A percentile compares a stretch with the other conserved stretches of the same genome.
phyloP scores from a whole-genome alignment of 1,140 invertebrate species.

The Bombus cullumanus region DNA sequence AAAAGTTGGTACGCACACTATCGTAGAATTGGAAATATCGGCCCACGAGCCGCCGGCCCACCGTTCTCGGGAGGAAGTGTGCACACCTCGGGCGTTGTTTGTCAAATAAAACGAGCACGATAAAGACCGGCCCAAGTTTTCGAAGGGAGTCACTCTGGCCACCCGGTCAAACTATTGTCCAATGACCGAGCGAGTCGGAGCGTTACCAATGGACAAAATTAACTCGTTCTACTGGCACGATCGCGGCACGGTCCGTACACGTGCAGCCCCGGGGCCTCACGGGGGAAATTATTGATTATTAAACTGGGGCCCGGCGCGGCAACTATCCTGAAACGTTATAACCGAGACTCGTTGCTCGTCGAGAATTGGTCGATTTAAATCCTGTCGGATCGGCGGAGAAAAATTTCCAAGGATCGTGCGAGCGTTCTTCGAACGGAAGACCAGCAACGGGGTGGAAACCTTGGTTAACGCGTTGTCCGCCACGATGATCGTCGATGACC shows the following conservation, averaged over 20 bases:
- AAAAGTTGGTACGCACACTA: too few species aligned
- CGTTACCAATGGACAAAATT: constrained; percentile 51
- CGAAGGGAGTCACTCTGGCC: constrained; percentile 9
- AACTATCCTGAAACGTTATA: constrained; percentile 17
- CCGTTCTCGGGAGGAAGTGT: constrained; percentile 56
- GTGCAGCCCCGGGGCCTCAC: constrained; percentile 72
- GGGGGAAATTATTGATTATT: constrained; percentile 80
- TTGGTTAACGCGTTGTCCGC: background rate
- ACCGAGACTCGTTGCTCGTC: background rate
- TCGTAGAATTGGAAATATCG: too few species aligned
- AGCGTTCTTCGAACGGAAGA: background rate
- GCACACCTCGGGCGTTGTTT: constrained; percentile 62
- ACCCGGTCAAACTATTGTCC: constrained; percentile 57
- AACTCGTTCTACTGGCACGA: constrained; percentile 55
- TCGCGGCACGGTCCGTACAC: constrained; percentile 66
- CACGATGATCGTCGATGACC: background rate
- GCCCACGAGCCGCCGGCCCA: too few species aligned
- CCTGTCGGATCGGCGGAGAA: background rate
- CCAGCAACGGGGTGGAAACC: background rate
- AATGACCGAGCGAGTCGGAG: background rate
- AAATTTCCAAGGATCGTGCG: background rate
- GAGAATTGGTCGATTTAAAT: constrained; percentile 2
- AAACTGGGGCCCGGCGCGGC: constrained; percentile 64
- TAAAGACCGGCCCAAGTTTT: constrained; percentile 49
- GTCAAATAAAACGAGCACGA: constrained; percentile 63